A percentile compares a stretch with the other conserved stretches of the same genome.
phyloP scores from a whole-genome alignment of 2,797 vertebrate genomes.

The Syncerus caffer region DNA sequence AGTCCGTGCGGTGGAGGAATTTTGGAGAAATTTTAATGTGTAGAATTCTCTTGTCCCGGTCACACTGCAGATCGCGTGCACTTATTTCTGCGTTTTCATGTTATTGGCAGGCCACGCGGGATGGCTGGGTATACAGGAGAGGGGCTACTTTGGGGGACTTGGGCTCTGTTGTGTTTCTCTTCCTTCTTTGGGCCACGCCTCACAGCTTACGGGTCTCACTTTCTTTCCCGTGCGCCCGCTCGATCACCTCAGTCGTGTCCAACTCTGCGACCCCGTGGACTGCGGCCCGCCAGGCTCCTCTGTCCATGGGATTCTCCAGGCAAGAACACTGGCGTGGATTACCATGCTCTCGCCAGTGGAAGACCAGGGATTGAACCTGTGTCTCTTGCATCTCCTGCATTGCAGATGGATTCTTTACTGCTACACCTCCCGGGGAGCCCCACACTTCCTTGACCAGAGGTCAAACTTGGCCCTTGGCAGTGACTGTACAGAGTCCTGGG shows the following conservation, averaged over 20 bases:
- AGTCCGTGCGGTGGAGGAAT: neutral
- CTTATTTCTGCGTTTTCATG: neutral
- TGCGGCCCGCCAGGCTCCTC: neutral
- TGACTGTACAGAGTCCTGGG: neutral
- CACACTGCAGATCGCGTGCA: fast-evolving
- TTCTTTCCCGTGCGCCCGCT: neutral
- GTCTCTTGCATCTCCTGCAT: neutral
- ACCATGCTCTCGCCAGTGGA: neutral
- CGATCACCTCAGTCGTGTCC: neutral
- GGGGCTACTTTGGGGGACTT: neutral
- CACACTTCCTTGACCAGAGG: neutral
- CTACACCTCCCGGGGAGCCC: neutral
- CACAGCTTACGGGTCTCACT: neutral
- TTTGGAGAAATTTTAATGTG: neutral
- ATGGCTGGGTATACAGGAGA: neutral
- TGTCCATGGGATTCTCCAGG: neutral
- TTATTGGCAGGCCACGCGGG: neutral
- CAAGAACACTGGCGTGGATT: neutral
- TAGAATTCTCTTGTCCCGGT: fast-evolving
- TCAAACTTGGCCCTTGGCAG: neutral
- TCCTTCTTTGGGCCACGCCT: neutral
- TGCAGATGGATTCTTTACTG: neutral
- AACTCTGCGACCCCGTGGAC: neutral
- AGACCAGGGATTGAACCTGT: neutral
- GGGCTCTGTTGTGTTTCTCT: neutral